Conservation (phyloP, 1,140 invertebrate species). For the Pteromalus puparum region DNA sequence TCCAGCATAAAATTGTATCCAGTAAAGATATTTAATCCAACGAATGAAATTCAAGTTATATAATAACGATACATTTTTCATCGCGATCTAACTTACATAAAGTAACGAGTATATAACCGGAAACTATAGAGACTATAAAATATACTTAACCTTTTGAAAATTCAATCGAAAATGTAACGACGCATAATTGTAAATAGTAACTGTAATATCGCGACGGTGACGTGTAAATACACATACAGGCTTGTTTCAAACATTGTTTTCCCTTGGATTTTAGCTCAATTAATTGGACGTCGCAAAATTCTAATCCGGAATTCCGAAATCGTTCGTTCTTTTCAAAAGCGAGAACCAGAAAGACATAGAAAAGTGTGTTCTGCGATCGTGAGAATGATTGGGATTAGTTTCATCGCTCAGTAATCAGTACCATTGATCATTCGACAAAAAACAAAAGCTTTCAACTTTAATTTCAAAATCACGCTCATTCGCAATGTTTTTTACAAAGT, state of each 20-base stretch:
- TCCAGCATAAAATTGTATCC: too few relatives aligned
- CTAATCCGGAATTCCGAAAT: constrained; percentile 17
- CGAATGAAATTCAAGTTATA: neutral
- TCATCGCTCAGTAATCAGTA: constrained; percentile 22
- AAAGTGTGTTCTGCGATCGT: constrained; percentile 5
- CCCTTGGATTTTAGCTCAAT: too few relatives aligned
- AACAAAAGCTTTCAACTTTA: neutral
- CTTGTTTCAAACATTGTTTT: neutral
- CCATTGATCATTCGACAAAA: neutral
- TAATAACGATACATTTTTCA: neutral
- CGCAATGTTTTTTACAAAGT: neutral
- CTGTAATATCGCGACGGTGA: neutral
- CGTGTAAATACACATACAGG: constrained; percentile 20
- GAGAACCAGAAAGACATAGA: neutral
- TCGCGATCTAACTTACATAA: neutral
- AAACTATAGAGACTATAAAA: neutral
- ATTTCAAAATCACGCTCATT: neutral
- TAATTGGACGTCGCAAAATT: too few relatives aligned
- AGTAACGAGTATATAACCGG: neutral
- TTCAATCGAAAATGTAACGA: constrained; percentile 14
- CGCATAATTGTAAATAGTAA: constrained; percentile 30
- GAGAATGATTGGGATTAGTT: constrained; percentile 19
- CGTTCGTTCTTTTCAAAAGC: neutral
- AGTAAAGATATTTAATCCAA: neutral
- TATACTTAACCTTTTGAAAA: neutral